A percentile compares a stretch with the other conserved stretches of the same genome.
Evolutionary conservation across 1,140 invertebrate genomes (phyloP).

Genomic region (Eumeta japonica): DNA sequence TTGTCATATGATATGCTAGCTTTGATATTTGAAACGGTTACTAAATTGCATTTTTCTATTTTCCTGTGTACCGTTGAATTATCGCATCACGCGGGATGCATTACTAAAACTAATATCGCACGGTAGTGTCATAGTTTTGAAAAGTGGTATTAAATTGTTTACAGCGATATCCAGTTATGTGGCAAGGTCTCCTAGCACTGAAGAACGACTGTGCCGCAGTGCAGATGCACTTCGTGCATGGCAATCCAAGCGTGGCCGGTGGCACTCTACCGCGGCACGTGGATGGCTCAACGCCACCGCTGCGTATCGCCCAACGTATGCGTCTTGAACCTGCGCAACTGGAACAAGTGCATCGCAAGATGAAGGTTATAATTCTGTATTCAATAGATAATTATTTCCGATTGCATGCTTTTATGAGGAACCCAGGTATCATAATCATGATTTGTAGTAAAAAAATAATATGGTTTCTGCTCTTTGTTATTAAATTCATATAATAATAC

Average conservation of each 20-base stretch:
- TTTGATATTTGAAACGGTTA: no score
- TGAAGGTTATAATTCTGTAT: conserved; percentile 66
- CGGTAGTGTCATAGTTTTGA: no score
- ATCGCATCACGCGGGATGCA: no score
- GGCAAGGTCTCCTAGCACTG: conserved; percentile 90
- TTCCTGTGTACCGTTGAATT: no score
- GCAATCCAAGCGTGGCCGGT: conserved; percentile 82
- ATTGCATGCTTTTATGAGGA: background rate
- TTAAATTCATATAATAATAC: no score
- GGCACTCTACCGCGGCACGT: conserved; percentile 78
- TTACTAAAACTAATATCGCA: no score
- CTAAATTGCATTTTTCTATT: no score
- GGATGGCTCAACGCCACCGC: conserved; percentile 76
- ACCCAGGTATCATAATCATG: background rate
- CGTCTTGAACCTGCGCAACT: conserved; percentile 90
- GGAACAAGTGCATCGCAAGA: conserved; percentile 91
- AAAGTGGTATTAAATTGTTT: no score
- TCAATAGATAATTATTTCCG: conserved; percentile 1
- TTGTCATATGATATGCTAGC: no score
- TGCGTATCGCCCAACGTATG: conserved; percentile 95
- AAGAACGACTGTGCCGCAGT: conserved; percentile 96
- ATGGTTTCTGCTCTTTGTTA: background rate
- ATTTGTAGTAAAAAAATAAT: background rate
- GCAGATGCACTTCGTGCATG: conserved; percentile 97
- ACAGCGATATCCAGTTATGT: conserved; percentile 90